Evolutionary conservation across 2,113 vertebrate species (phyloP).

Genomic region (Urocitellus parryii): DNA sequence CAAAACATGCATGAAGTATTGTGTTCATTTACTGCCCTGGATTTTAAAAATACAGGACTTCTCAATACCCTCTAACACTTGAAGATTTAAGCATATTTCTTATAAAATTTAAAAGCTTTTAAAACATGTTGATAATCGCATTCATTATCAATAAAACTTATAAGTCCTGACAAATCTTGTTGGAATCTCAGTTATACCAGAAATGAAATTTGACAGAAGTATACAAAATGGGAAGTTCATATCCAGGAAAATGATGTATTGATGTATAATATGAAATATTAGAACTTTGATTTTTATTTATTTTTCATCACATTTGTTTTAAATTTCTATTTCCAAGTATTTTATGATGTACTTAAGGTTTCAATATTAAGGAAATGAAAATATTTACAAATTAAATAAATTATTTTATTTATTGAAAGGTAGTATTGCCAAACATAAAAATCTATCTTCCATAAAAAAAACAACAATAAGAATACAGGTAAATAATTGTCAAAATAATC

Average conservation of each 20-base stretch:
- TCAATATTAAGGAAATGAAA: neutral
- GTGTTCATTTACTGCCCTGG: neutral
- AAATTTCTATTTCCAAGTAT: conserved; percentile 35
- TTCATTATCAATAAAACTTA: neutral
- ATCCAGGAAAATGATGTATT: neutral
- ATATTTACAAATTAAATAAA: conserved; percentile 62
- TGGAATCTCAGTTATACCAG: neutral
- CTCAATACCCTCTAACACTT: neutral
- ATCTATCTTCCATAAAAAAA: neutral
- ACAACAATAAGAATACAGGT: neutral
- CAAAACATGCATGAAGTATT: neutral
- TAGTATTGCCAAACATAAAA: conserved; percentile 35
- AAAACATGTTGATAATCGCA: neutral
- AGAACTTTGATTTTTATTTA: conserved; percentile 26
- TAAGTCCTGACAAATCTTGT: neutral
- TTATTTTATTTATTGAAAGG: conserved; percentile 3
- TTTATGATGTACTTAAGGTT: conserved; percentile 42
- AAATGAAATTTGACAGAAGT: conserved; percentile 37
- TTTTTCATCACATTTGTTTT: conserved; percentile 15
- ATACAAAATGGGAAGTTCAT: neutral
- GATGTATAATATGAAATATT: neutral
- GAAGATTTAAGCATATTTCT: neutral
- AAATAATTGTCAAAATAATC: conserved; percentile 22
- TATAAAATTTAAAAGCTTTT: conserved; percentile 11
- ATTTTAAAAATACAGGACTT: neutral